Percentiles rank a stretch among this genome's conserved stretches.
phyloP scores from a whole-genome alignment of 1,140 invertebrate genomes.

The Drosophila hydei region DNA sequence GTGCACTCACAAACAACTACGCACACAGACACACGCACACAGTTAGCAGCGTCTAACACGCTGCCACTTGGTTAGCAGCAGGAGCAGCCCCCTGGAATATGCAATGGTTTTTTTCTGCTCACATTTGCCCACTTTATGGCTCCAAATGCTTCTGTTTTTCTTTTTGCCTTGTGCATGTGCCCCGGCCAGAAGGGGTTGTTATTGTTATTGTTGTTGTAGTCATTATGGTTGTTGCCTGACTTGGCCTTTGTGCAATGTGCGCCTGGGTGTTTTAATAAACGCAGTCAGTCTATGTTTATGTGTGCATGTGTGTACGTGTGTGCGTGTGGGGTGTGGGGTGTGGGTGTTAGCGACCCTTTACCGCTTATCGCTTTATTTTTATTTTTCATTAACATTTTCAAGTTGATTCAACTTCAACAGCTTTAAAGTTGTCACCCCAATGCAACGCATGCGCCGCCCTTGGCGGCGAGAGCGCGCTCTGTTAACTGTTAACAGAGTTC shows the following conservation, averaged over 20 bases:
- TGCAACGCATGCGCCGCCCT: constrained; percentile 57
- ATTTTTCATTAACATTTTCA: constrained; percentile 77
- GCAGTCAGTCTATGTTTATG: constrained; percentile 38
- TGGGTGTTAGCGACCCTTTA: constrained; percentile 30
- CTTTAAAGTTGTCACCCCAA: constrained; percentile 51
- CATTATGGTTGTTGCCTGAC: constrained; percentile 41
- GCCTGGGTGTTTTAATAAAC: constrained; percentile 72
- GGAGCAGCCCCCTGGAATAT: constrained; percentile 66
- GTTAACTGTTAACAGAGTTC: constrained; percentile 47
- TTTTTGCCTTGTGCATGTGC: background rate
- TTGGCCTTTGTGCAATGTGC: constrained; percentile 63
- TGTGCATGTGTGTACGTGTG: constrained; percentile 9
- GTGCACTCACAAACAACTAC: constrained; percentile 9
- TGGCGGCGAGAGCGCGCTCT: constrained; percentile 17
- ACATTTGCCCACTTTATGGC: constrained; percentile 73
- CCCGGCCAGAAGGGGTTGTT: constrained; percentile 24
- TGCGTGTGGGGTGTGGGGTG: constrained; percentile 7
- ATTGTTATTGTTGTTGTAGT: constrained; percentile 36
- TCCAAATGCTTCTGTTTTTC: constrained; percentile 47
- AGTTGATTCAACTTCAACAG: constrained; percentile 51
- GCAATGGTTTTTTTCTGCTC: constrained; percentile 63
- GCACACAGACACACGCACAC: constrained; percentile 21
- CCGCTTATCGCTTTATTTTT: constrained; percentile 51
- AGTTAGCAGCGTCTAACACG: constrained; percentile 36
- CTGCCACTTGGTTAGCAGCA: constrained; percentile 57